A percentile compares a stretch with the other conserved stretches of the same genome.
These are phyloP conservation scores for Elysia crispata DNA, from an alignment of 2,888 invertebrate genomes.

Conservation along the genomic window DNA sequence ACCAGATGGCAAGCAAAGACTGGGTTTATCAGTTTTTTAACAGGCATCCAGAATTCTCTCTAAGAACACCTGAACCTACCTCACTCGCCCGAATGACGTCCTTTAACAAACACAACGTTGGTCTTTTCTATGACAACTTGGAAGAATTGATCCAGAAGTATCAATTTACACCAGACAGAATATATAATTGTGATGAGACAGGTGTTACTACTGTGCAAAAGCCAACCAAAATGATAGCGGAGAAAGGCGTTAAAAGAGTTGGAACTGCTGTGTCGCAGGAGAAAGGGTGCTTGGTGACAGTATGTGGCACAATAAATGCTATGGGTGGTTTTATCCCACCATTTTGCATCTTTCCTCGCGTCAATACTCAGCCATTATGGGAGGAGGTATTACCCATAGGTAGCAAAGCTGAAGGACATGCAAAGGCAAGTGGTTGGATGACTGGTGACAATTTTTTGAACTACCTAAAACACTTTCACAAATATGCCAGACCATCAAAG, in stretches of 20 bases:
- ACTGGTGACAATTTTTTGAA: conserved; percentile 37
- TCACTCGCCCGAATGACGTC: not conserved
- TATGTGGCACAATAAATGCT: conserved; percentile 48
- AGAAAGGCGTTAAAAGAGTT: conserved; percentile 28
- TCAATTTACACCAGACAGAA: not conserved
- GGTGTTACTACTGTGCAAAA: conserved; percentile 34
- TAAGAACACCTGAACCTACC: conserved; percentile 5
- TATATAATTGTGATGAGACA: conserved; percentile 39
- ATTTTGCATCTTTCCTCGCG: conserved; percentile 50
- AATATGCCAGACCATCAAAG: conserved; percentile 12
- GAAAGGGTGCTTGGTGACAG: conserved; percentile 46
- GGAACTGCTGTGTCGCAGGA: conserved; percentile 46
- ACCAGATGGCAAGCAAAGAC: not conserved
- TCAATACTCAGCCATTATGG: conserved; percentile 13
- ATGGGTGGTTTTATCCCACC: conserved; percentile 44
- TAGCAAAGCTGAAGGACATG: conserved; percentile 19
- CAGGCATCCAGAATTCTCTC: conserved; percentile 2
- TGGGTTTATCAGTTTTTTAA: conserved; percentile 1
- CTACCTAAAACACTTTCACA: conserved; percentile 44
- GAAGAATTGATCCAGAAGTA: not conserved
- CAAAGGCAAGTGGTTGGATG: conserved; percentile 50
- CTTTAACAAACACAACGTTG: conserved; percentile 14
- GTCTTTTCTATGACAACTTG: conserved; percentile 18
- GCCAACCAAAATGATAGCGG: conserved; percentile 20
- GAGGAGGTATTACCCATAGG: conserved; percentile 41